Evolutionary conservation across 2,888 invertebrate species (phyloP).

Genomic region (Cephus pulcher): DNA sequence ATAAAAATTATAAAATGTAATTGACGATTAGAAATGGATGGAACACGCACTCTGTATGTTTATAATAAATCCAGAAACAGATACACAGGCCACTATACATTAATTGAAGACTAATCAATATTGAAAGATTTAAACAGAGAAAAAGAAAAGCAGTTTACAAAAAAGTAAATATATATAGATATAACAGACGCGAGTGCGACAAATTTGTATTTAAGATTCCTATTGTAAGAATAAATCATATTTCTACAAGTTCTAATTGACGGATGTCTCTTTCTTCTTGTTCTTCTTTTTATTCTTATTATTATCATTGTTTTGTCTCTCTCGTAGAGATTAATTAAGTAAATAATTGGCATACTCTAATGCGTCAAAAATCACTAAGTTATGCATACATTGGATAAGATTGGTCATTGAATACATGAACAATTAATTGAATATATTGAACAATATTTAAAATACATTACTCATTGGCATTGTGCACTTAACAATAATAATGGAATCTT

Average conservation of each 20-base stretch:
- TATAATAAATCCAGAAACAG: neutral
- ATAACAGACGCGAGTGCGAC: conserved; percentile 19
- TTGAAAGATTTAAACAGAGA: conserved; percentile 2
- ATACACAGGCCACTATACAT: neutral
- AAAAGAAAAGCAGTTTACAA: neutral
- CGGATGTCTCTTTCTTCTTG: conserved; percentile 24
- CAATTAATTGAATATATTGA: neutral
- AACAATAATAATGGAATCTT: neutral
- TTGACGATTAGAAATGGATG: neutral
- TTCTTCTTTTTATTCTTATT: conserved; percentile 21
- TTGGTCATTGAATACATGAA: neutral
- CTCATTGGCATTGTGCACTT: neutral
- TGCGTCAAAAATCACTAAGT: neutral
- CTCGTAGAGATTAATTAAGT: neutral
- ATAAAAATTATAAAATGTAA: neutral
- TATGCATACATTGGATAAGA: neutral
- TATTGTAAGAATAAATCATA: conserved; percentile 57
- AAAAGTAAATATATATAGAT: neutral
- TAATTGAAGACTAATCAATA: neutral
- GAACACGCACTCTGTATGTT: neutral
- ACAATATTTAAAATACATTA: neutral
- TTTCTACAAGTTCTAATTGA: conserved; percentile 55
- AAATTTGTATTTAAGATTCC: conserved; percentile 52
- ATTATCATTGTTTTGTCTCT: neutral
- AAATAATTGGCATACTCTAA: neutral